These are phyloP conservation scores for Thamnophis sirtalis DNA, from an alignment of 2,113 vertebrate genomes.

Conservation along the genomic window DNA sequence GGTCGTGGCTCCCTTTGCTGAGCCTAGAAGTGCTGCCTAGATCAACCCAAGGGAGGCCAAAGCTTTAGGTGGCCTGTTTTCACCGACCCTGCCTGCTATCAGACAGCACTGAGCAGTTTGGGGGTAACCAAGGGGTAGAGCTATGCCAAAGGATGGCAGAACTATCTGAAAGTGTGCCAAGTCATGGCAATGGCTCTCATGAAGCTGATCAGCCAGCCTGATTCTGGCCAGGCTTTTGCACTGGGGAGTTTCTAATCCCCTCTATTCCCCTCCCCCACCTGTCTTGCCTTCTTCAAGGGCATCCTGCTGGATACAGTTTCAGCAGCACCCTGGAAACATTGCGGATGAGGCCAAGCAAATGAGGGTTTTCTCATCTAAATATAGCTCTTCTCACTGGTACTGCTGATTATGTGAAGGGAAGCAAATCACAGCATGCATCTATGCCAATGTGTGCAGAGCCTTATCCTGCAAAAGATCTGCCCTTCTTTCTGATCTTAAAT, in stretches of 20 bases:
- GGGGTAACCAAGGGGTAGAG: background rate
- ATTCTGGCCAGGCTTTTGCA: too few species aligned
- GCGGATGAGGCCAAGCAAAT: background rate
- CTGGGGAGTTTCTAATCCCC: background rate
- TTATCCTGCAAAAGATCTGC: background rate
- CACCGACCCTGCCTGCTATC: background rate
- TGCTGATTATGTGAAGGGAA: background rate
- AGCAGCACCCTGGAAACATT: background rate
- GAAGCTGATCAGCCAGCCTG: rapidly evolving
- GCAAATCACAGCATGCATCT: background rate
- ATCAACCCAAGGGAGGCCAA: too few species aligned
- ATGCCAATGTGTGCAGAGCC: background rate
- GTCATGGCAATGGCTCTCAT: rapidly evolving
- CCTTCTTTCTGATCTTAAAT: background rate
- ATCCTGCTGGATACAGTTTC: background rate
- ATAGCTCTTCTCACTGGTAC: background rate
- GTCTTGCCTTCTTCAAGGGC: background rate
- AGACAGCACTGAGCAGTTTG: background rate
- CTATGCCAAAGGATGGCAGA: background rate
- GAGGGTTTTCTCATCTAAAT: background rate
- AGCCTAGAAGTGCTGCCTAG: background rate
- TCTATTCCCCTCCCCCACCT: background rate
- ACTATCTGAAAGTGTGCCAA: background rate
- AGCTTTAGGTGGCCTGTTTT: background rate
- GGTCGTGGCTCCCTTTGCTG: background rate